Percentiles rank a stretch among this genome's conserved stretches.
Evolutionary conservation across 2,797 vertebrate species (phyloP).

Genomic region (Micromesistius poutassou): DNA sequence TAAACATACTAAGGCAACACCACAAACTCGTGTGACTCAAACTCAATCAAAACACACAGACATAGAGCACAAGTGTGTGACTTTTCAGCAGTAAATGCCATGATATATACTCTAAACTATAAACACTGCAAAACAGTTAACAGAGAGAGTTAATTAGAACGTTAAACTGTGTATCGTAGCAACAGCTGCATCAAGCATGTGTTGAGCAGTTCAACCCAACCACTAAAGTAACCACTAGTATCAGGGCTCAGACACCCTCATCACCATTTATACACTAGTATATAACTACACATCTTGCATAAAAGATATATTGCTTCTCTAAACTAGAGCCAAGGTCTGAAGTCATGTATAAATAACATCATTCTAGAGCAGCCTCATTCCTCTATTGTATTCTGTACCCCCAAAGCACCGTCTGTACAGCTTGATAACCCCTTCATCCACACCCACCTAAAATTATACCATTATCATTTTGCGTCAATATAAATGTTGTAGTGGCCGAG

Average conservation of each 20-base stretch:
- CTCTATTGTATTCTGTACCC: too few relatives aligned
- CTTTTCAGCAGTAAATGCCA: background rate
- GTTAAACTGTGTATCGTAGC: background rate
- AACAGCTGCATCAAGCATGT: background rate
- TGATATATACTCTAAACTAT: background rate
- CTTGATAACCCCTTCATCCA: background rate
- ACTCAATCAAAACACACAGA: background rate
- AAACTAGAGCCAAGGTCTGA: background rate
- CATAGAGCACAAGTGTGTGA: background rate
- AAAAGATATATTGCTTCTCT: background rate
- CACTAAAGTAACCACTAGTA: background rate
- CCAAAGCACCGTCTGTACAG: too few relatives aligned
- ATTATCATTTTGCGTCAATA: too few relatives aligned
- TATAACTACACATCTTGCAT: background rate
- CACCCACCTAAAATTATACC: background rate
- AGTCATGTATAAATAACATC: background rate
- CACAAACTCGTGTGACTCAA: background rate
- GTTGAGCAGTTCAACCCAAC: background rate
- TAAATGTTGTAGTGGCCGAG: too few relatives aligned
- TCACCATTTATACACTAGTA: background rate
- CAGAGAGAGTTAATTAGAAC: background rate
- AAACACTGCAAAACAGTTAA: background rate
- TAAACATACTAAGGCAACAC: background rate
- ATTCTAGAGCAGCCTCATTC: background rate
- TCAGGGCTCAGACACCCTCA: background rate